Conservation (phyloP, 2,888 invertebrate species). For the Eristalinus sepulchralis region DNA sequence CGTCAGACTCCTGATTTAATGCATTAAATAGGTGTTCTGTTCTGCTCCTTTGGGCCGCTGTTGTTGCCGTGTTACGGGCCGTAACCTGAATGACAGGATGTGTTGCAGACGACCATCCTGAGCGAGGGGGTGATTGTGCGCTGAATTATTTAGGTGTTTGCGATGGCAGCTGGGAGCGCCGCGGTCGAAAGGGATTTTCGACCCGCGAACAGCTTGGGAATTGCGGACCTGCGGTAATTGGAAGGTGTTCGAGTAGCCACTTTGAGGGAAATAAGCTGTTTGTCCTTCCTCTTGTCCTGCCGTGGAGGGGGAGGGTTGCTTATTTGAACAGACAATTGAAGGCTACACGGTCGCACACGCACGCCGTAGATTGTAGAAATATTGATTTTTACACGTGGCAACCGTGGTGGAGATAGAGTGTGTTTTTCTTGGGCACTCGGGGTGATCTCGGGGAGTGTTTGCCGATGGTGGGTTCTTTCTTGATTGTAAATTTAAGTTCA, state of each 20-base stretch:
- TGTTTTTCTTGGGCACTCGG: background rate
- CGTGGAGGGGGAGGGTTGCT: background rate
- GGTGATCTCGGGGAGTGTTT: background rate
- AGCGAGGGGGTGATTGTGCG: slow-evolving; percentile 59
- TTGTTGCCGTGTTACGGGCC: slow-evolving; percentile 52
- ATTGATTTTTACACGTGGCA: background rate
- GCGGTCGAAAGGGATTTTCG: slow-evolving; percentile 24
- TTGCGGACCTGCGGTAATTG: background rate
- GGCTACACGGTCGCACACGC: background rate
- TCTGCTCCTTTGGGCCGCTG: slow-evolving; percentile 39
- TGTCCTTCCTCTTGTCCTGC: background rate
- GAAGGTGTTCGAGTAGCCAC: background rate
- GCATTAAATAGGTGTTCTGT: slow-evolving; percentile 63
- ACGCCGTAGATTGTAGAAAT: background rate
- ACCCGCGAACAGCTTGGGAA: background rate
- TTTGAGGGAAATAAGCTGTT: background rate
- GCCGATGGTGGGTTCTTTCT: background rate
- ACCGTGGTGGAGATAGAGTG: background rate
- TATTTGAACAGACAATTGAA: background rate
- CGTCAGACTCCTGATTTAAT: slow-evolving; percentile 66
- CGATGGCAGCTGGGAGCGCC: slow-evolving; percentile 9
- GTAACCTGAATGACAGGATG: slow-evolving; percentile 56
- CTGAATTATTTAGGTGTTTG: slow-evolving; percentile 61
- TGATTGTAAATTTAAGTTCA: background rate
- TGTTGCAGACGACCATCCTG: slow-evolving; percentile 52